Evolutionary conservation across 2,888 invertebrate species (phyloP), one percentile per base, ranked within the genome.

Genomic region (Alloplasta piceator): DNA sequence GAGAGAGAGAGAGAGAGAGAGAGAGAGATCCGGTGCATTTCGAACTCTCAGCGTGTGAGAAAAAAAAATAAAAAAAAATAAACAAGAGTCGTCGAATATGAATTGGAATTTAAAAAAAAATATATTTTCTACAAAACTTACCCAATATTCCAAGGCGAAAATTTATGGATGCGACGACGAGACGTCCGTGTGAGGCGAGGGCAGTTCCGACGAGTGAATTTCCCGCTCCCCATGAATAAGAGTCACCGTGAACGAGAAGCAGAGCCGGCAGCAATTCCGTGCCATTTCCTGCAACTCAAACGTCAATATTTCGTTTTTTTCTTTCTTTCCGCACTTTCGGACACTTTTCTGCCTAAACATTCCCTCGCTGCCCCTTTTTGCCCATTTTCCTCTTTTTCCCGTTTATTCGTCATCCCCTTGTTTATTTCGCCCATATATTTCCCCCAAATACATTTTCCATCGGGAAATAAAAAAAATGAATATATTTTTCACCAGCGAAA

Each of bases 141-240:
- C 96, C 97, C 93, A 97, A 94, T 89, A 97, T 95, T 86, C 97
- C 97, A 90, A 98, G 95, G 89, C 97, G 96, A 94, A 97, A 98
- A 94, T 98, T 98, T 93, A 98, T 96, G 90, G 98, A 97, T 89
- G 97, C 97, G 85, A 97, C 97, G 87, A 98, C 96, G 89, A 97
- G 95, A 91, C 96, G 96, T 84, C 97, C 99, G 90, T 97, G 96
- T 83, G 98, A 97, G 67, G 99, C 98, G 81, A 99, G 94, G 52
- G 98, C 96, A 78, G 98, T 98, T 84, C 98, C 99, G 93, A 99
- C 99, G 93, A 99, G 98, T 14, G 98, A 97, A 93, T 98, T 99
- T 80, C 99, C 99, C 56, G 98, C 97, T 92, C 98, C 98, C 97
- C 98, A 98, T 92, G 98, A 98, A 93, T 97, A 98, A 38, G 98